phyloP scores from a whole-genome alignment of 2,888 invertebrate species.

The Adela reaumurella region DNA sequence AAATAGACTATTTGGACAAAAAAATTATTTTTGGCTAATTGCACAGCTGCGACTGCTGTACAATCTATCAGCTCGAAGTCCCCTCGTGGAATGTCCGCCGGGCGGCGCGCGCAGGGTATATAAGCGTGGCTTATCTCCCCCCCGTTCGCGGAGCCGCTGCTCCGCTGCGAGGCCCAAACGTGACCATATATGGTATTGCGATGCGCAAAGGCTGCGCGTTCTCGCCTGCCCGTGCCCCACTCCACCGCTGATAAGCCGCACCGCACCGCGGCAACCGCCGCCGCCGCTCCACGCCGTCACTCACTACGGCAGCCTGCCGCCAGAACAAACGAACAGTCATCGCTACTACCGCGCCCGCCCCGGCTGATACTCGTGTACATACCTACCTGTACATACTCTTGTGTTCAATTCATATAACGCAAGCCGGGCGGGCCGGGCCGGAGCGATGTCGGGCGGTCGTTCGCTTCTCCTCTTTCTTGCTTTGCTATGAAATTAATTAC shows the following conservation, averaged over 20 bases:
- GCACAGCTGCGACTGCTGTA: constrained; percentile 52
- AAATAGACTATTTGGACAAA: constrained; percentile 51
- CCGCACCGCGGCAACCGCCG: constrained; percentile 18
- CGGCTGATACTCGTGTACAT: too few species aligned
- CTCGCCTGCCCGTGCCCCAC: constrained; percentile 19
- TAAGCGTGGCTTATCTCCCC: constrained; percentile 52
- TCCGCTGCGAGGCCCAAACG: constrained; percentile 45
- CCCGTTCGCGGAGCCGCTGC: constrained; percentile 45
- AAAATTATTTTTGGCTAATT: constrained; percentile 34
- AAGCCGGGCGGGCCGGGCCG: too few species aligned
- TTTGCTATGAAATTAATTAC: too few species aligned
- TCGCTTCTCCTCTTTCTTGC: too few species aligned
- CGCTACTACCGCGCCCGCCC: too few species aligned
- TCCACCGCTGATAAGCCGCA: constrained; percentile 17
- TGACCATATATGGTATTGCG: constrained; percentile 78
- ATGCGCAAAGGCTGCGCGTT: constrained; percentile 56
- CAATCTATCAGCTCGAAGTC: constrained; percentile 48
- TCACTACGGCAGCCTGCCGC: background rate
- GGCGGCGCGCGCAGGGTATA: constrained; percentile 47
- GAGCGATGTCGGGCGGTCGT: too few species aligned
- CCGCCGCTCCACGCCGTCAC: background rate
- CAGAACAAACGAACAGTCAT: too few species aligned
- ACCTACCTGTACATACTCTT: too few species aligned
- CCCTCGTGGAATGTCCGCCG: constrained; percentile 48
- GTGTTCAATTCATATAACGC: too few species aligned